Evolutionary conservation across 2,113 vertebrate species (phyloP).

Genomic region (Cottus gobio): DNA sequence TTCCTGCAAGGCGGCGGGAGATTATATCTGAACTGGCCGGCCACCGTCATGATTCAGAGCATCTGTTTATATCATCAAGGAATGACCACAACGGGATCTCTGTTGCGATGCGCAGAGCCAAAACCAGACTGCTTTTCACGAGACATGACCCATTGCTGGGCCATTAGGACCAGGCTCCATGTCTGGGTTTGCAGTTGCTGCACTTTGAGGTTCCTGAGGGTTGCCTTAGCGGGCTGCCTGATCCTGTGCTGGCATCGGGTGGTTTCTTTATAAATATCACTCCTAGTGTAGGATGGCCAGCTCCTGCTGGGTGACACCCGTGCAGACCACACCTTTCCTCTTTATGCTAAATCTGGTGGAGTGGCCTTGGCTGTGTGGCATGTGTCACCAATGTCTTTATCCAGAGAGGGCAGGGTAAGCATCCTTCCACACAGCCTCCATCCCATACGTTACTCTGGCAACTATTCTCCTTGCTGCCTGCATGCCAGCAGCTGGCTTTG

Average conservation of each 20-base stretch:
- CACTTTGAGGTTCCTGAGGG: slow-evolving; percentile 73
- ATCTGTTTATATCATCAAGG: slow-evolving; percentile 79
- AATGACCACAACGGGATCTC: slow-evolving; percentile 60
- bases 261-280: slow-evolving; percentile 73
- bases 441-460: slow-evolving; percentile 21
- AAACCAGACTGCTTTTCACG: slow-evolving; percentile 58
- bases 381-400: slow-evolving; percentile 39
- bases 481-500: slow-evolving; percentile 24
- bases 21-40: slow-evolving; percentile 43
- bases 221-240: slow-evolving; percentile 61
- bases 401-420: slow-evolving; percentile 22
- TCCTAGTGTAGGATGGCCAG: slow-evolving; percentile 35
- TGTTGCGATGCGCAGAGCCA: slow-evolving; percentile 52
- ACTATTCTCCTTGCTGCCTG: slow-evolving; percentile 18
- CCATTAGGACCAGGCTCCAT: slow-evolving; percentile 58
- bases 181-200: slow-evolving; percentile 68
- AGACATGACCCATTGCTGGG: slow-evolving; percentile 50
- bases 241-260: slow-evolving; percentile 61
- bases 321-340: slow-evolving; percentile 48
- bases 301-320: slow-evolving; percentile 35
- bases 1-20: slow-evolving; percentile 39
- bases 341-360: slow-evolving; percentile 36
- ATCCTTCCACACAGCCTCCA: slow-evolving; percentile 20
- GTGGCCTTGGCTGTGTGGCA: slow-evolving; percentile 38
- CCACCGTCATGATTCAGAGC: slow-evolving; percentile 59